Base-by-base conservation (phyloP, 1,140 invertebrate species). In the Coenobita brevimanus region DNA sequence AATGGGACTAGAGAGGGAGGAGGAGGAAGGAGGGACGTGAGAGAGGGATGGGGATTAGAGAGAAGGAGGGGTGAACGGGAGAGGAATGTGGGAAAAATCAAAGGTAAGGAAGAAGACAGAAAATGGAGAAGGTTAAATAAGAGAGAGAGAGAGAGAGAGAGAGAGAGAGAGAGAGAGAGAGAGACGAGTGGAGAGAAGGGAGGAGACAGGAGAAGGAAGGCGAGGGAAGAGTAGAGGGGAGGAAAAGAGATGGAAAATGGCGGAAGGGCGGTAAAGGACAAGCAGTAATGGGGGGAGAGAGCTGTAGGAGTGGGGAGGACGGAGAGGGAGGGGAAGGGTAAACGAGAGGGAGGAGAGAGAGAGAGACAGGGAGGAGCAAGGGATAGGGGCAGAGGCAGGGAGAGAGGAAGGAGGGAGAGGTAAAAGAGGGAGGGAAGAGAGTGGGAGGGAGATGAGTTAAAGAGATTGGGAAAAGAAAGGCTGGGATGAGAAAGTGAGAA, bases 41-140 rank as follows among this genome's bases (percentile, higher is more conserved):
- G 38, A 46, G 38, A 46, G 46, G 75, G 27, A 46, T 10, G 73
- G 21, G 36, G 36, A 33, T 3, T n/a, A 71, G 17, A 17, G 69
- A 71, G 69, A 17, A 13, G 1, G 69, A 71, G 17, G n/a, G n/a
- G n/a, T n/a, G n/a, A n/a, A n/a, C n/a, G n/a, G n/a, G n/a, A n/a
- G n/a, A n/a, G n/a, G n/a, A n/a, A n/a, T n/a, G n/a, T n/a, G n/a
- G n/a, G n/a, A n/a, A n/a, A n/a, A n/a, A n/a, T n/a, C n/a, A n/a
- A n/a, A n/a, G n/a, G 17, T 78, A 6, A 69, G 38, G 1, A 69
- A 69, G 13, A 50, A 78, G 75, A 78, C 43, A 78, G 75, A 78
- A 46, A 78, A 46, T 50, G 75, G 54, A 46, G 54, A 46, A 78
- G 75, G 54, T 41, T 50, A 46, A 78, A 46, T 50, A 30, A 46